Base-by-base conservation (phyloP, 2,113 vertebrate genomes). In the Istiophorus platypterus region DNA sequence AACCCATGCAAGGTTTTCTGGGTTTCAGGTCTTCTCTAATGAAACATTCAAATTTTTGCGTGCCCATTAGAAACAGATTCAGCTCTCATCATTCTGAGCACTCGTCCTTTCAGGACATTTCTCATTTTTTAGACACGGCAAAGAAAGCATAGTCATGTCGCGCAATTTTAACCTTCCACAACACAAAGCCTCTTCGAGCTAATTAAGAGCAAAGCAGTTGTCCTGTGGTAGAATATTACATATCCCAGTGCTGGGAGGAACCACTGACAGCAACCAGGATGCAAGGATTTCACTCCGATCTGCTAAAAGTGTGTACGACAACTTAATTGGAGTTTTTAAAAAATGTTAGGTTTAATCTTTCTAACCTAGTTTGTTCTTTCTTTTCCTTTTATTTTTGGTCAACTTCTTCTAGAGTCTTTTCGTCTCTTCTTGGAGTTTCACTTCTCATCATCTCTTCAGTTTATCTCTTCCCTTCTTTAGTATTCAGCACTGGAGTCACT, bases 381-480 rank as follows among this genome's bases (percentile, higher is more conserved):
- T 72, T 59, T 26, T 37, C 20, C 27, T 39, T 22, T 5, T 49
- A 2, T 2, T 51, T 63, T 49, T 18, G 20, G 18, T 18, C 6
- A 20, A 17, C 47, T 49, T 49, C 20, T 49, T 49, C 20, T 49
- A 17, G 20, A 18, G 15, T 4, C 22, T 49, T 63, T 59, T 18
- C 24, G 0, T 57, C 20, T 78, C 9, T 54, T 93, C 94, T 96
- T 95, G 15, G 7, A 42, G 94, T 82, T 81, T n/a, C 26, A 72
- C 31, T 75, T 37, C 70, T 94, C 93, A 92, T 67, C 94, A 90
- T 5, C 95, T 95, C 85, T 94, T 95, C 41, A 42, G 41, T 42
- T 42, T 13, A 42, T 42, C 12, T 47, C 42, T 34, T 34, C 31
- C 2, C 7, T 24, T 41, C 47, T 20, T 68, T 20, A 27, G 4